phyloP scores from a whole-genome alignment of 2,797 vertebrate genomes.

The Halcyon chelicuti region DNA sequence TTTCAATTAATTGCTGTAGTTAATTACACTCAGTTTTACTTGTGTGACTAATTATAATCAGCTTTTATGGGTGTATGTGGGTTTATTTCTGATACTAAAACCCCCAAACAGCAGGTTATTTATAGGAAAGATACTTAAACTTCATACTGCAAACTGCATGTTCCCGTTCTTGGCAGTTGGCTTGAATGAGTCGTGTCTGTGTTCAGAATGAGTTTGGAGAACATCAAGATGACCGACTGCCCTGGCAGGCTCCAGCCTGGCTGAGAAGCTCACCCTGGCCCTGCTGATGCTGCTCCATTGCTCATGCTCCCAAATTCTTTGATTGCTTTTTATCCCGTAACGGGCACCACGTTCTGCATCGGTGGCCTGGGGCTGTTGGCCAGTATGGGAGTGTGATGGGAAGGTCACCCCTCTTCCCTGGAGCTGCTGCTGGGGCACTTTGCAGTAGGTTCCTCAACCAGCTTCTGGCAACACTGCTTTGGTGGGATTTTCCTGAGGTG shows the following conservation, averaged over 20 bases:
- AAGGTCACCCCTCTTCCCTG: accelerated
- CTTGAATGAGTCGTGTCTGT: neutral
- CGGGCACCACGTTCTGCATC: accelerated
- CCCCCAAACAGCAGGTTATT: neutral
- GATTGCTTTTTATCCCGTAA: neutral
- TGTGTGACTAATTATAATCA: conserved; percentile 32
- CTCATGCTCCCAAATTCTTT: neutral
- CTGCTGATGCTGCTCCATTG: accelerated
- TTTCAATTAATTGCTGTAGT: conserved; percentile 37
- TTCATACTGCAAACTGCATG: neutral
- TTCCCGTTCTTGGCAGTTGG: neutral
- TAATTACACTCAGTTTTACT: conserved; percentile 47
- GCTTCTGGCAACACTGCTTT: accelerated
- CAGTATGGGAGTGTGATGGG: neutral
- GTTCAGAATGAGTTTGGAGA: neutral
- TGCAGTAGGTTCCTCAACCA: neutral
- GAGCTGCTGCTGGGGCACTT: accelerated
- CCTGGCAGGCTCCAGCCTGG: neutral
- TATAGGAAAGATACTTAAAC: neutral
- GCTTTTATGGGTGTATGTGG: neutral
- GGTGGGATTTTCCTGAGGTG: accelerated
- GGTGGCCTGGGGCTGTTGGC: accelerated
- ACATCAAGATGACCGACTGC: neutral
- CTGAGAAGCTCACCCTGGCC: neutral
- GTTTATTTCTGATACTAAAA: conserved; percentile 11